Evolutionary conservation across 2,113 vertebrate genomes (phyloP), one percentile per base, ranked within the genome.

Genomic region (Micronisus gabar): DNA sequence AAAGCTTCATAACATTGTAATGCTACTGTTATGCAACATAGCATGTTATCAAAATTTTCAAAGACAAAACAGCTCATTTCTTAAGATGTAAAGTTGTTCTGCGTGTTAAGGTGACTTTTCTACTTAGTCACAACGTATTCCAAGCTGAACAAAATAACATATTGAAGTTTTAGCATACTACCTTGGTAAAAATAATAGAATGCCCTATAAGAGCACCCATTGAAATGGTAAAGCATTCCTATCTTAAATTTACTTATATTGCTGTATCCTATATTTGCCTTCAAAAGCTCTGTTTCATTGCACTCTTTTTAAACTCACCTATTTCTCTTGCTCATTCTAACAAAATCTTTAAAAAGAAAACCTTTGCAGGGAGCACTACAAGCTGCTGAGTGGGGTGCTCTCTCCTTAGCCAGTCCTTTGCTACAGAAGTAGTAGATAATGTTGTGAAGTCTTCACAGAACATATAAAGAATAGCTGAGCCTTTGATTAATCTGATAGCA

Each of bases 251-350:
- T 72, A 45, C 8, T 80, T 8, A 11, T 48, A 18, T 36, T 72
- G 6, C 23, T 80, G 18, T 58, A 48, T 53, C 17, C 6, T 79
- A 0, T 61, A 32, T 23, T 84, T 3, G 18, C 9, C 9, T 55
- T 90, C 16, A 87, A 48, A 62, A 53, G 23, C 29, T 58, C 20
- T 63, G 11, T 90, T 82, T 72, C 15, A 7, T 12, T 59, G 18
- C 14, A 53, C 6, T 63, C 76, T 29, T 11, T 5, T 2, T 4
- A 45, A 76, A 16, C 3, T 55, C 0, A 9, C 20, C 3, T 32
- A 8, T 21, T 74, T 72, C 10, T 63, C 34, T 41, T 74, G 12
- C 1, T 73, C 10, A 34, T 76, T 50, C 32, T 73, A 34, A 62
- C 6, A 15, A 79, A 43, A 27, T 55, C 20, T 43, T 22, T 27